These are phyloP conservation scores for Cossypha niveicapilla DNA, from an alignment of 2,797 vertebrate species.

Conservation along the genomic window DNA sequence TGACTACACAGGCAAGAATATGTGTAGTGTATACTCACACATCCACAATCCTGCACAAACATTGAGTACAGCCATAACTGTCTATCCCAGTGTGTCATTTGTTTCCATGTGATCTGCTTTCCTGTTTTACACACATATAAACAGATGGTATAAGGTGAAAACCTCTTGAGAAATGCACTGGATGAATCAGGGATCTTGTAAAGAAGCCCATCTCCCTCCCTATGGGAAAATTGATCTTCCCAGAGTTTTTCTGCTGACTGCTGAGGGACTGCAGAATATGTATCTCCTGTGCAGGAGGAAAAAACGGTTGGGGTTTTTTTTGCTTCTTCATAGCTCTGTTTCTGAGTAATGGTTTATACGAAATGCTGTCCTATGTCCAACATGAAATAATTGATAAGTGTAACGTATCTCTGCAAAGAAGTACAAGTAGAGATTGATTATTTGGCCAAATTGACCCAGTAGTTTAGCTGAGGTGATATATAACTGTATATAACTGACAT, in stretches of 20 bases:
- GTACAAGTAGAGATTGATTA: neutral
- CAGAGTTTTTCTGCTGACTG: neutral
- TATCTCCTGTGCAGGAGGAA: neutral
- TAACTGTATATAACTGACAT: neutral
- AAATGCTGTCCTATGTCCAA: neutral
- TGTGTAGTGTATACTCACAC: accelerated
- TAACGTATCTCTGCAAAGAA: neutral
- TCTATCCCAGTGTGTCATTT: neutral
- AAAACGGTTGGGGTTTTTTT: neutral
- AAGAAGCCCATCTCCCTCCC: neutral
- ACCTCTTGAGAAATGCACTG: neutral
- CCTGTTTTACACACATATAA: neutral
- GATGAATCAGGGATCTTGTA: neutral
- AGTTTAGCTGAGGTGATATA: neutral
- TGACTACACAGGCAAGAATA: neutral
- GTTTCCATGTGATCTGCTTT: neutral
- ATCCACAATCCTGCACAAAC: neutral
- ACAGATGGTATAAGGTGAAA: neutral
- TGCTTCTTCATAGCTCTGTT: neutral
- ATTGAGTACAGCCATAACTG: neutral
- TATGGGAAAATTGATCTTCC: neutral
- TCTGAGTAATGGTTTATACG: neutral
- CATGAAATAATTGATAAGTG: neutral
- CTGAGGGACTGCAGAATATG: neutral
- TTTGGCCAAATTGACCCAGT: neutral